phyloP scores from a whole-genome alignment of 2,797 vertebrate genomes.

The Scolopax bukidnonensis region DNA sequence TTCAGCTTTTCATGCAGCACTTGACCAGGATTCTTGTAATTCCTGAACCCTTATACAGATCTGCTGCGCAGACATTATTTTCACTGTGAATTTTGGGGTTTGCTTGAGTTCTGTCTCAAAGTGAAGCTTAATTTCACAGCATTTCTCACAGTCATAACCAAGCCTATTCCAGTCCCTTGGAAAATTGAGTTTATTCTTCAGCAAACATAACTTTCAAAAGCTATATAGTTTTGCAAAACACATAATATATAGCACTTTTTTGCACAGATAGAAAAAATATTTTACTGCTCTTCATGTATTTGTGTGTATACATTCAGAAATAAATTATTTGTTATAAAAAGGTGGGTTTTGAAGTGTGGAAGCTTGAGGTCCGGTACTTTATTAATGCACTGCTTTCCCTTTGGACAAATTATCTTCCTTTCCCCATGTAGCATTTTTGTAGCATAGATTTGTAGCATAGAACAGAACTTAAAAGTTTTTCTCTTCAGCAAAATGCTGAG shows the following conservation, averaged over 20 bases:
- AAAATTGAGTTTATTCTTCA: background rate
- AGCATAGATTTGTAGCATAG: background rate
- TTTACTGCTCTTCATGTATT: background rate
- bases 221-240: background rate
- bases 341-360: background rate
- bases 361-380: background rate
- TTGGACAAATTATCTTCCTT: background rate
- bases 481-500: background rate
- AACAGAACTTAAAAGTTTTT: background rate
- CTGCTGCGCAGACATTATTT: background rate
- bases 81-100: background rate
- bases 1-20: background rate
- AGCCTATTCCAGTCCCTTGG: background rate
- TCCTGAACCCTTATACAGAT: background rate
- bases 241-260: background rate
- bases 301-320: background rate
- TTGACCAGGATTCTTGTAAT: background rate
- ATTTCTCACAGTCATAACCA: background rate
- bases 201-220: background rate
- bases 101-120: background rate
- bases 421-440: background rate
- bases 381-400: background rate
- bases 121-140: background rate
- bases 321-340: background rate
- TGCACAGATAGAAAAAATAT: background rate